These are phyloP conservation scores for Sphaeridia pumilis DNA, from an alignment of 2,888 invertebrate genomes.

Conservation along the genomic window DNA sequence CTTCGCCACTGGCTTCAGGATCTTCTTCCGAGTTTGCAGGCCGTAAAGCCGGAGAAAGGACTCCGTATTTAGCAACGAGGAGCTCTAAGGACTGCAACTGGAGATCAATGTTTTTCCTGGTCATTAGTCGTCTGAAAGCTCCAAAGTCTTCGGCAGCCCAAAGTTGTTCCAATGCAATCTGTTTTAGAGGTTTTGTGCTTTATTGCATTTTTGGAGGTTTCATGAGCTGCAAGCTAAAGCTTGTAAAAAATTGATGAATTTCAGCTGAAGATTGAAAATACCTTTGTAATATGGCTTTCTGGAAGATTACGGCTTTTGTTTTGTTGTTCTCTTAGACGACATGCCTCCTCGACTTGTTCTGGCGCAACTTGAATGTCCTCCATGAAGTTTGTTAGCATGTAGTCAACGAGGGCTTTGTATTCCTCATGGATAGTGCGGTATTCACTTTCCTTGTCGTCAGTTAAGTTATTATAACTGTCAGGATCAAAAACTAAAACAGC, in stretches of 20 bases:
- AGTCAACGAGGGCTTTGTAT: constrained; percentile 77
- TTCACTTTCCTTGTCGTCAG: constrained; percentile 54
- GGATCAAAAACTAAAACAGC: constrained; percentile 83
- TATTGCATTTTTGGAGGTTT: too few relatives aligned
- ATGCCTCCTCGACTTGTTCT: constrained; percentile 75
- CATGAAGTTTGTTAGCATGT: constrained; percentile 81
- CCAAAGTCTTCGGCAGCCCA: constrained; percentile 88
- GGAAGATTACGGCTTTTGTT: constrained; percentile 14
- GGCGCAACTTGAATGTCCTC: constrained; percentile 80
- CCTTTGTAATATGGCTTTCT: constrained; percentile 33
- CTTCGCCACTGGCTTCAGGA: constrained; percentile 28
- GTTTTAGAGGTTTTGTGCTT: constrained; percentile 19
- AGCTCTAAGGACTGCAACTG: constrained; percentile 78
- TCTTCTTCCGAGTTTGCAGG: constrained; percentile 20
- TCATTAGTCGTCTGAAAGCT: constrained; percentile 86
- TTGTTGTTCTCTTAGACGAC: constrained; percentile 39
- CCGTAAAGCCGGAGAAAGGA: constrained; percentile 34
- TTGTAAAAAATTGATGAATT: neutral
- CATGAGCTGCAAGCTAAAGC: neutral
- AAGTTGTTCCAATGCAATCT: constrained; percentile 61
- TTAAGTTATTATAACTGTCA: constrained; percentile 45
- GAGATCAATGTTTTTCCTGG: constrained; percentile 77
- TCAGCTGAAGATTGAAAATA: constrained; percentile 2
- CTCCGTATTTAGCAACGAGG: constrained; percentile 59
- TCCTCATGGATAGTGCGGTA: constrained; percentile 69